These are phyloP conservation scores for Teleogryllus occipitalis DNA, from an alignment of 1,140 invertebrate genomes.

Conservation along the genomic window DNA sequence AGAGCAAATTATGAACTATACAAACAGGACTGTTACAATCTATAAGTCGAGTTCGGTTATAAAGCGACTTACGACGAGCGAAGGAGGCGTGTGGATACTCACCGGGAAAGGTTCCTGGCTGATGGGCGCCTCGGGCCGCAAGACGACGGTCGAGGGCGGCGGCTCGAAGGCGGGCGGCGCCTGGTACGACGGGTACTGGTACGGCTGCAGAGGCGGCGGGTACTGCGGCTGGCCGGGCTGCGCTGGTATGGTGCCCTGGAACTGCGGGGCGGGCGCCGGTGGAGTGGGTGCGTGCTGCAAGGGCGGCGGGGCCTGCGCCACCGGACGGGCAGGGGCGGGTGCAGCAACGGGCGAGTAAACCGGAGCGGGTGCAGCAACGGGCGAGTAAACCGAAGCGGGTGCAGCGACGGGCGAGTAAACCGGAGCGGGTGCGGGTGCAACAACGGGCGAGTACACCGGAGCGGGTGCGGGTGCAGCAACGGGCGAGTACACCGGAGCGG, in stretches of 20 bases:
- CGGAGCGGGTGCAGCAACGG: no score
- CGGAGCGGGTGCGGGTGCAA: not conserved
- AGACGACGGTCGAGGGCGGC: constrained; percentile 58
- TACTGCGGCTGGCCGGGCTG: constrained; percentile 31
- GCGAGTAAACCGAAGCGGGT: no score
- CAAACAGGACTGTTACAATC: no score
- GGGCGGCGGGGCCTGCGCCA: constrained; percentile 21
- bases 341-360: no score
- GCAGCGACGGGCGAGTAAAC: not conserved
- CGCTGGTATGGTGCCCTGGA: not conserved
- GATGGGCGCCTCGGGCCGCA: constrained; percentile 59
- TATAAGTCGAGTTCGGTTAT: no score
- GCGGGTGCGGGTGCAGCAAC: no score
- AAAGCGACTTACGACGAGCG: no score
- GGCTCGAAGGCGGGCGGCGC: constrained; percentile 30
- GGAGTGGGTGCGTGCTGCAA: not conserved
- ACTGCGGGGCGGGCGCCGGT: not conserved
- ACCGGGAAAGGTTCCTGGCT: constrained; percentile 48
- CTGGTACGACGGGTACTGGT: constrained; percentile 2
- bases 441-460: not conserved
- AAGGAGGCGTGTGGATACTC: not conserved
- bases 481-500: not conserved
- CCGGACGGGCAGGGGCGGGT: constrained; percentile 29
- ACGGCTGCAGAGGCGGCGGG: constrained; percentile 34
- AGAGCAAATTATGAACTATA: no score